Base-by-base conservation (phyloP, 1,140 invertebrate species). In the Tyrophagus putrescentiae region DNA sequence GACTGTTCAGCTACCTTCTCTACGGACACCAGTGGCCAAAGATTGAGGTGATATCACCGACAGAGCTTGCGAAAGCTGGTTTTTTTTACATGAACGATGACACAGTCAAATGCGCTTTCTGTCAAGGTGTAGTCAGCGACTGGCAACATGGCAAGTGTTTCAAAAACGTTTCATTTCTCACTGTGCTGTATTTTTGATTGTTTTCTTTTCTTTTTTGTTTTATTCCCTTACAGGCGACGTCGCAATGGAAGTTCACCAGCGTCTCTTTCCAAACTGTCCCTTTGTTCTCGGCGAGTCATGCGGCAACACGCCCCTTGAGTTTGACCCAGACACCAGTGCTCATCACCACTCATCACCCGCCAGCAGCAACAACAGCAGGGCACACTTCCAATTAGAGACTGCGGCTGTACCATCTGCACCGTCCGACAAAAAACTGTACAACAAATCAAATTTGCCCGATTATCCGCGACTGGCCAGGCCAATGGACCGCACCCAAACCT, bases 101-200 rank as follows among this genome's bases (percentile, higher is more conserved):
- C 67, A 74, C 84, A 69, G 84, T 91, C 0, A 76, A 84, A 23
- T 93, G 89, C 67, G 91, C 84, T 68, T 81, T 83, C 66, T 93
- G 89, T 68, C 84, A 84, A 52, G 84, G 85, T 21, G 85, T 85
- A 1, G 72, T 92, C 1, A 86, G 85, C 68, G 83, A 87, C 67
- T 93, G 89, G 89, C 83, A 85, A 69, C 78, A 79, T 25, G 76
- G 80, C 57, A 87, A 92, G 72, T 79, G 85, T 63, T 85, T 87
- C 1, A 89, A 86, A n/a, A n/a, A 85, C 79, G 82, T 60, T 91
- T 69, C 88, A 93, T 69, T 85, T 85, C 0, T 76, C 79, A 31
- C 90, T 86, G 87, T 86, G 86, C n/a, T n/a, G n/a, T n/a, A n/a
- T n/a, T n/a, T n/a, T n/a, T n/a, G n/a, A n/a, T n/a, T n/a, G n/a